A percentile compares a stretch with the other conserved stretches of the same genome.
These are phyloP conservation scores for Phorcus lineatus DNA, from an alignment of 2,888 invertebrate species.

Conservation along the genomic window DNA sequence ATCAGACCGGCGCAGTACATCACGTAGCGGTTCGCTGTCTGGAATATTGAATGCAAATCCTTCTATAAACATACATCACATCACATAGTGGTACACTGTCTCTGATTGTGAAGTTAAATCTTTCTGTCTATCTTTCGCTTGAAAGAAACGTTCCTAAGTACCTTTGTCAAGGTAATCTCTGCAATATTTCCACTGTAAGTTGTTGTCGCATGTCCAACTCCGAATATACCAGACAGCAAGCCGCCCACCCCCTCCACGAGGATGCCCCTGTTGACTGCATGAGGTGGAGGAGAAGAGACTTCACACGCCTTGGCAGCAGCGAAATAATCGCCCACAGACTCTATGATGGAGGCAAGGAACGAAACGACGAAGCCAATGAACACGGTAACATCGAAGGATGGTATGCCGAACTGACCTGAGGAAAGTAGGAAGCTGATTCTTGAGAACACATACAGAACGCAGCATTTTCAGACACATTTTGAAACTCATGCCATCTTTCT, in stretches of 20 bases:
- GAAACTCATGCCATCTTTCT: too few relatives aligned
- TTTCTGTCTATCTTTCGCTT: too few relatives aligned
- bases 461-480: too few relatives aligned
- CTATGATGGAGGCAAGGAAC: slow-evolving; percentile 60
- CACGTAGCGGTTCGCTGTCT: slow-evolving; percentile 75
- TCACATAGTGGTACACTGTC: too few relatives aligned
- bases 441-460: too few relatives aligned
- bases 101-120: too few relatives aligned
- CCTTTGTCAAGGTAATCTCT: slow-evolving; percentile 89
- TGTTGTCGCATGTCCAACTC: slow-evolving; percentile 90
- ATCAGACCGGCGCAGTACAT: slow-evolving; percentile 73
- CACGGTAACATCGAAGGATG: slow-evolving; percentile 50
- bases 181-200: slow-evolving; percentile 93
- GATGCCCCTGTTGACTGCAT: slow-evolving; percentile 89
- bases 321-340: slow-evolving; percentile 87
- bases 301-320: slow-evolving; percentile 84
- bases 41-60: background rate
- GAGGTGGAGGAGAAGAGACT: slow-evolving; percentile 87
- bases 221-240: slow-evolving; percentile 87
- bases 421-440: too few relatives aligned
- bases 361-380: slow-evolving; percentile 57
- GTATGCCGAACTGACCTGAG: slow-evolving; percentile 61
- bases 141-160: too few relatives aligned
- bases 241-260: slow-evolving; percentile 86
- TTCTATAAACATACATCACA: too few relatives aligned